Evolutionary conservation across 2,797 vertebrate genomes (phyloP).

Genomic region (Coilia nasus): DNA sequence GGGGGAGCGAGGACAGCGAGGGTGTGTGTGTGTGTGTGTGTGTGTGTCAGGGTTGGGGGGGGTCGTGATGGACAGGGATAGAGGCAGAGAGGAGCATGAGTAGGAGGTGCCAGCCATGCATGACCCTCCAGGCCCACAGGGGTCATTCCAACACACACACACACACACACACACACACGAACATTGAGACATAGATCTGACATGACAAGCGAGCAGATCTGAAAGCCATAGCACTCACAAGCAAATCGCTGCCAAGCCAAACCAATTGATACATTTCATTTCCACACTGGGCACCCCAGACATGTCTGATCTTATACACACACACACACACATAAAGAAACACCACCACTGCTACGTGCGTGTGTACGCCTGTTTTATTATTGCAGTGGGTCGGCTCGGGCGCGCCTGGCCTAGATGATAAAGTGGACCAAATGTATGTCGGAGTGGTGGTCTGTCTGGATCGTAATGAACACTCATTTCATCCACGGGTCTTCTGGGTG

Average conservation of each 20-base stretch:
- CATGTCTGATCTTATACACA: background rate
- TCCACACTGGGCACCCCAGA: background rate
- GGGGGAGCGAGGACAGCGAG: background rate
- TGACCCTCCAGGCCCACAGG: slow-evolving; percentile 23
- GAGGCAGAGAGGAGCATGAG: background rate
- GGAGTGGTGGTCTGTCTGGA: slow-evolving; percentile 28
- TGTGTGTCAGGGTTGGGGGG: background rate
- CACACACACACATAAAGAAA: background rate
- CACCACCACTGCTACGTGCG: too few relatives aligned
- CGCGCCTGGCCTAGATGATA: background rate
- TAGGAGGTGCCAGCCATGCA: slow-evolving; percentile 24
- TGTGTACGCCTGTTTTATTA: background rate
- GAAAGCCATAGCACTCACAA: background rate
- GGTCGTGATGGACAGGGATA: slow-evolving; percentile 14
- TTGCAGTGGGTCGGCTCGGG: background rate
- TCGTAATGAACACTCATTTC: slow-evolving; percentile 51
- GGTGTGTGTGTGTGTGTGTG: background rate
- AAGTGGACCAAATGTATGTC: slow-evolving; percentile 25
- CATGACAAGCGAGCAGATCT: slow-evolving; percentile 23
- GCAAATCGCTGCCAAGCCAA: slow-evolving; percentile 23
- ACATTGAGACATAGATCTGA: slow-evolving; percentile 14
- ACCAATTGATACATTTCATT: slow-evolving; percentile 25
- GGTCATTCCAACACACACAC: slow-evolving; percentile 20
- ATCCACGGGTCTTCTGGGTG: slow-evolving; percentile 43
- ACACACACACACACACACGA: too few relatives aligned